phyloP scores from a whole-genome alignment of 1,140 invertebrate species.

The silkworm (Bombyx mori) region ASM3026992v2 NC_085127.1:8619001-8619500 shows the following conservation, averaged over 20 bases:
- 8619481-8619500: no score
- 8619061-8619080: no score
- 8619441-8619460: no score
- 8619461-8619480: no score
- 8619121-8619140: slow-evolving; percentile 5
- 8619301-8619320: slow-evolving; percentile 97
- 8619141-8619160: slow-evolving; percentile 71
- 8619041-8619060: no score
- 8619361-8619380: slow-evolving; percentile 70
- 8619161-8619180: slow-evolving; percentile 99
- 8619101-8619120: no score
- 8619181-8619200: slow-evolving; percentile 97
- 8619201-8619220: slow-evolving; percentile 99
- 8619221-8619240: slow-evolving; percentile 98
- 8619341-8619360: slow-evolving; percentile 99
- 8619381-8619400: no score
- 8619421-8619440: no score
- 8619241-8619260: slow-evolving; percentile 98
- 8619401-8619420: no score
- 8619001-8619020: no score
- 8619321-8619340: slow-evolving; percentile 98
- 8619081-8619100: no score
- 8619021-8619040: no score
- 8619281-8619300: slow-evolving; percentile 97
- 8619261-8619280: slow-evolving; percentile 99